Conservation (phyloP, 1,140 invertebrate genomes). For the Copidosoma floridanum region DNA sequence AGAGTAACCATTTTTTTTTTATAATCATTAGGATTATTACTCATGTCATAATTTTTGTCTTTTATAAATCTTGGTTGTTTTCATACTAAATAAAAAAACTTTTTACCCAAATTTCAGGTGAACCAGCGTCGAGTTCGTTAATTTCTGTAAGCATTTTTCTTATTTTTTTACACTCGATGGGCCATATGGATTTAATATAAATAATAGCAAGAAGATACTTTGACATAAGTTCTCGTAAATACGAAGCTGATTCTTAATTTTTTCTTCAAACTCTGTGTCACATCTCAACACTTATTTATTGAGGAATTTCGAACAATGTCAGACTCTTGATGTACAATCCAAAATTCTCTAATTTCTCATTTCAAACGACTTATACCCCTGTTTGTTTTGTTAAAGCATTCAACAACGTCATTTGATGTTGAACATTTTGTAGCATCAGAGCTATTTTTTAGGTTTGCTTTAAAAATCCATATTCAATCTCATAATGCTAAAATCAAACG, state of each 20-base stretch:
- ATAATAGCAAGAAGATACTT: constrained; percentile 25
- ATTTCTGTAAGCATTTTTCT: constrained; percentile 32
- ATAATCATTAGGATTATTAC: constrained; percentile 25
- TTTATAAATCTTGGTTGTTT: constrained; percentile 36
- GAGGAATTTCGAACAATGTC: too few species aligned
- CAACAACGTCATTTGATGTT: too few species aligned
- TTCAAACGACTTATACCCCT: too few species aligned
- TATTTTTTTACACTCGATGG: constrained; percentile 41
- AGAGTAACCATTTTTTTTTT: constrained; percentile 41
- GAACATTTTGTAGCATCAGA: too few species aligned
- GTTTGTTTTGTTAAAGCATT: too few species aligned
- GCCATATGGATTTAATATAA: constrained; percentile 46
- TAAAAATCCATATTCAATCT: constrained; percentile 47
- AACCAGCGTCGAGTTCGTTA: too few species aligned
- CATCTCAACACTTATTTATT: too few species aligned
- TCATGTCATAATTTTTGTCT: constrained; percentile 45
- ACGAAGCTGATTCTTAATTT: constrained; percentile 55
- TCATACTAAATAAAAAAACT: constrained; percentile 39
- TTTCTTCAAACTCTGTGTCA: too few species aligned
- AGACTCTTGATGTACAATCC: too few species aligned
- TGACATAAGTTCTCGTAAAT: constrained; percentile 36
- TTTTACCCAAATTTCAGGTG: too few species aligned
- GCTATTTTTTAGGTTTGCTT: too few species aligned
- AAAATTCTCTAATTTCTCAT: too few species aligned
- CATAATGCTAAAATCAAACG: constrained; percentile 34